Base-by-base conservation (phyloP, 2,888 invertebrate species). In the Calliphora vomitoria region DNA sequence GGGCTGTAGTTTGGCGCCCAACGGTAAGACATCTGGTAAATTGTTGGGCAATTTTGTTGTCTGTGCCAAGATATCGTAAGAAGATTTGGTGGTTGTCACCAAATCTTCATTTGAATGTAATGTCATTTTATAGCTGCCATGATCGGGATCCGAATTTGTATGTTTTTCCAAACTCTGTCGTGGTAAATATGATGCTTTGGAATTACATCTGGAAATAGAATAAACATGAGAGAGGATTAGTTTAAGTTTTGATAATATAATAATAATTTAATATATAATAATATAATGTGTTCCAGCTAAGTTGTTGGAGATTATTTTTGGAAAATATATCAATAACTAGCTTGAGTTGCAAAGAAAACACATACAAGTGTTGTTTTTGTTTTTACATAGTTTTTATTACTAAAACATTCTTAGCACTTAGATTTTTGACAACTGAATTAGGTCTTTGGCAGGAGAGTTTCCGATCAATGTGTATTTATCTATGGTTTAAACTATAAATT, bases 131-230 rank as follows among this genome's bases (percentile, higher is more conserved):
- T 97, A 97, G 91, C 96, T 96, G 88, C 97, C 97, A 91, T 95
- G 95, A 92, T 96, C 96, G 86, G 95, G 95, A 93, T 96, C 96
- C 83, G 95, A 91, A 78, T 91, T 92, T 89, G 95, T 95, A 66
- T 95, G 94, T 90, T 95, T 94, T 89, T 96, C 96, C 88, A 96
- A 95, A 91, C 96, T 96, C 80, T 96, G 95, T 58, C 96, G 95
- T 88, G 96, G 96, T 93, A 96, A 93, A 93, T 96, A 96, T 82
- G 96, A 96, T 89, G 96, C 96, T 94, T 97, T 97, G 76, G 97
- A 97, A 92, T 96, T 96, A 92, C 96, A 96, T 94, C 97, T 97
- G 95, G 20, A 95, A 95, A 20, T 58, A 81, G 20, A 74, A n/a
- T 18, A 47, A 80, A 41, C 35, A 47, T 62, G 20, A 71, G 13